Evolutionary conservation across 1,140 invertebrate genomes (phyloP).

Genomic region (Campodea augens): DNA sequence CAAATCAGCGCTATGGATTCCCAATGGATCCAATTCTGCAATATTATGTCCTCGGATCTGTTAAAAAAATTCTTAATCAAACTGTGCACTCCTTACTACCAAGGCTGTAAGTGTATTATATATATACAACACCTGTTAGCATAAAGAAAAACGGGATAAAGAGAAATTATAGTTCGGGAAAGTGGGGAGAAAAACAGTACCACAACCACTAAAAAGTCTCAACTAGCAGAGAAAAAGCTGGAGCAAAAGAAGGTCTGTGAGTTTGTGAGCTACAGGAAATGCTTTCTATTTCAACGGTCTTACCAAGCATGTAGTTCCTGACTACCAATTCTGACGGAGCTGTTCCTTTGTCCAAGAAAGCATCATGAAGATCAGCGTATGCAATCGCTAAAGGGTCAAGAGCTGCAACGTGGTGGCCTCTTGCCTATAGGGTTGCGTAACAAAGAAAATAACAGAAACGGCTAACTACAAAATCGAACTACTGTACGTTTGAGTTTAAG

Average conservation of each 20-base stretch:
- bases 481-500: not conserved
- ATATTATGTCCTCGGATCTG: conserved; percentile 98
- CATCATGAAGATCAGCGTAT: conserved; percentile 35
- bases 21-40: conserved; percentile 91
- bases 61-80: no score
- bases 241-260: not conserved
- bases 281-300: conserved; percentile 14
- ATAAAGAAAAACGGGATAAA: not conserved
- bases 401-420: conserved; percentile 87
- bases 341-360: conserved; percentile 33
- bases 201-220: not conserved
- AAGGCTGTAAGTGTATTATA: not conserved
- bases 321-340: conserved; percentile 39
- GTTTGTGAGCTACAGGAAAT: not conserved
- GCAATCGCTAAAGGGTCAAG: conserved; percentile 82
- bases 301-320: conserved; percentile 42
- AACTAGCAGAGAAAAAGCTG: not conserved
- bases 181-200: not conserved
- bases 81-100: not conserved
- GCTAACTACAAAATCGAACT: conserved; percentile 2
- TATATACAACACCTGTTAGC: conserved; percentile 2
- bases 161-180: not conserved
- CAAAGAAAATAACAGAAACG: not conserved
- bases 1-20: conserved; percentile 75
- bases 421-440: conserved; percentile 39